Conservation (phyloP, 2,113 vertebrate genomes). For the Romanogobio albipinnatus region DNA sequence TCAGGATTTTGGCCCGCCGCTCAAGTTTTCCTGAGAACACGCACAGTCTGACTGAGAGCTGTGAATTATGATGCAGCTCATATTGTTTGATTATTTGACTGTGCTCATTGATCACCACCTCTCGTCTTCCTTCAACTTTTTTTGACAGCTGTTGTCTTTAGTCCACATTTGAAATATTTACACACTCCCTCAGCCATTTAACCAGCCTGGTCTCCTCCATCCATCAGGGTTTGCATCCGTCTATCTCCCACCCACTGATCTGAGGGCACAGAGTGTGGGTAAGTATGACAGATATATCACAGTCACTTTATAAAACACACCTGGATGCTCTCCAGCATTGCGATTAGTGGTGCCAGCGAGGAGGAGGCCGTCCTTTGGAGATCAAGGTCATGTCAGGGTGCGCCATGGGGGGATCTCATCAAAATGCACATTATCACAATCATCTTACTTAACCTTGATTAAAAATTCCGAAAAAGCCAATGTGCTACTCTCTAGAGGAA, state of each 20-base stretch:
- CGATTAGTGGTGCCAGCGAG: conserved; percentile 42
- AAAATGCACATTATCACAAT: conserved; percentile 58
- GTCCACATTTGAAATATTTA: conserved; percentile 33
- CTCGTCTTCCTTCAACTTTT: not conserved
- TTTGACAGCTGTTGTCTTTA: conserved; percentile 36
- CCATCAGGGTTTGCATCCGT: conserved; percentile 15
- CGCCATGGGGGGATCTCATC: conserved; percentile 63
- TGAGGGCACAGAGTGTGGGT: conserved; percentile 26
- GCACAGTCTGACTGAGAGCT: not conserved
- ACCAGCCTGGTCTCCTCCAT: conserved; percentile 20
- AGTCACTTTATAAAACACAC: conserved; percentile 55
- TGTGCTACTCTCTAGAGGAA: conserved; percentile 35
- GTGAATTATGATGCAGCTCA: conserved; percentile 15
- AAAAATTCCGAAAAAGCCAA: conserved; percentile 57
- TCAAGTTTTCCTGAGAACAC: conserved; percentile 12
- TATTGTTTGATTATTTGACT: conserved; percentile 24
- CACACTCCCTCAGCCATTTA: conserved; percentile 10
- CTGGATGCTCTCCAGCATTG: conserved; percentile 56
- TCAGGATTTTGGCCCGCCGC: not conserved
- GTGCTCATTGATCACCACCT: conserved; percentile 13
- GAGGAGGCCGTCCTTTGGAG: conserved; percentile 58
- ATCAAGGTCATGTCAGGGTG: conserved; percentile 60
- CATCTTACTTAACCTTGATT: conserved; percentile 64
- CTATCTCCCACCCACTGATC: conserved; percentile 3
- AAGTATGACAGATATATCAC: conserved; percentile 25